Evolutionary conservation across 1,140 invertebrate species (phyloP).

Genomic region (Holotrichia oblita): DNA sequence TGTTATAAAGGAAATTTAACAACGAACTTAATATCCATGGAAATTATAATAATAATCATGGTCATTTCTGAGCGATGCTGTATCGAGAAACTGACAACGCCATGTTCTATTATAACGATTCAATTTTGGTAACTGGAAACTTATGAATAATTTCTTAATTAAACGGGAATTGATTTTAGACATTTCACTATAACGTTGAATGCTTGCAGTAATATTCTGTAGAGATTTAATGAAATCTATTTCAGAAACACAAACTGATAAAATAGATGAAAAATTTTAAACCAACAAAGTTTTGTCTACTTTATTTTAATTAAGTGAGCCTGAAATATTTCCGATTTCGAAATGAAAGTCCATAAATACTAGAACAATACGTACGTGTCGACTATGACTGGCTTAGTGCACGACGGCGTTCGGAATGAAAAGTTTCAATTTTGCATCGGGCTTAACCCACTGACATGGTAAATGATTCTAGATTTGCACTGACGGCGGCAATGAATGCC

Average conservation of each 20-base stretch:
- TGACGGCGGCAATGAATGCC: conserved; percentile 25
- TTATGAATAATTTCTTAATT: background rate
- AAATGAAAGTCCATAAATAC: no score
- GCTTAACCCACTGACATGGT: conserved; percentile 25
- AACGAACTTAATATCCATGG: background rate
- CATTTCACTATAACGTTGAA: background rate
- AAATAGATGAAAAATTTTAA: no score
- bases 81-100: background rate
- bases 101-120: background rate
- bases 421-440: conserved; percentile 24
- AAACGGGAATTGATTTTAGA: background rate
- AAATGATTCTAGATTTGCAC: conserved; percentile 24
- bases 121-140: background rate
- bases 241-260: no score
- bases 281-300: no score
- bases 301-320: no score
- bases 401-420: background rate
- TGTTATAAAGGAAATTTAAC: background rate
- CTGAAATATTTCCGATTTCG: no score
- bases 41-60: background rate
- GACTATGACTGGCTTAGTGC: background rate
- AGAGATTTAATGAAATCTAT: no score
- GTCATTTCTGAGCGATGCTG: background rate
- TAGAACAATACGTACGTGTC: no score
- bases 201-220: background rate